Evolutionary conservation across 2,113 vertebrate species (phyloP).

Genomic region (Hydrochoerus hydrochaeris): DNA sequence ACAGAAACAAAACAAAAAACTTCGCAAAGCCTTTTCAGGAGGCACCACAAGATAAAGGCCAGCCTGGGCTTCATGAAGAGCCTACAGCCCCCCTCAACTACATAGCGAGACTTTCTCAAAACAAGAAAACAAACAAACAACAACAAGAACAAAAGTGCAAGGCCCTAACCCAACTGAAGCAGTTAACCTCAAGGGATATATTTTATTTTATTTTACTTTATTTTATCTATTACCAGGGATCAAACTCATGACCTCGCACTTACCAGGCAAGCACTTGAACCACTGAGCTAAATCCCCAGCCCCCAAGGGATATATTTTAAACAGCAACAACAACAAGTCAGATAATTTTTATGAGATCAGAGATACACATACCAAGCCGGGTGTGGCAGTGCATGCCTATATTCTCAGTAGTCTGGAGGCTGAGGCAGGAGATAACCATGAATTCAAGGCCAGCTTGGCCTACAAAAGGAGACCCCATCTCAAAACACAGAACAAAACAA

Average conservation of each 20-base stretch:
- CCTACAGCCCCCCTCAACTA: too few relatives aligned
- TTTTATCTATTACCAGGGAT: too few relatives aligned
- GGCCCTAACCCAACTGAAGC: background rate
- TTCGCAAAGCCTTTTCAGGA: too few relatives aligned
- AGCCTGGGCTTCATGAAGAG: too few relatives aligned
- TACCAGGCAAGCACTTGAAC: too few relatives aligned
- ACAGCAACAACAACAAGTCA: too few relatives aligned
- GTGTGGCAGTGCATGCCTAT: background rate
- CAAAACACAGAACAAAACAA: background rate
- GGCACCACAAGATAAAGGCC: too few relatives aligned
- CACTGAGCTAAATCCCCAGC: too few relatives aligned
- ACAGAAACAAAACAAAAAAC: too few relatives aligned
- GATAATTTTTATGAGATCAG: background rate
- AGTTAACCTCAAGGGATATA: background rate
- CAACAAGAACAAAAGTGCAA: background rate
- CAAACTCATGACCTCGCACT: too few relatives aligned
- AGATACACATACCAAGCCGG: background rate
- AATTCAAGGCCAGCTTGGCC: background rate
- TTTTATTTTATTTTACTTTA: background rate
- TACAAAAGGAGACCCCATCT: background rate
- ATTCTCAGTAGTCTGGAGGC: background rate
- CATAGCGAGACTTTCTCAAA: too few relatives aligned
- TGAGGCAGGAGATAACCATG: background rate
- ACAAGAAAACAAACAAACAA: too few relatives aligned
- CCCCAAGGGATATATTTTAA: background rate